Conservation (phyloP, 2,797 vertebrate species). For the Buceros bicornis region DNA sequence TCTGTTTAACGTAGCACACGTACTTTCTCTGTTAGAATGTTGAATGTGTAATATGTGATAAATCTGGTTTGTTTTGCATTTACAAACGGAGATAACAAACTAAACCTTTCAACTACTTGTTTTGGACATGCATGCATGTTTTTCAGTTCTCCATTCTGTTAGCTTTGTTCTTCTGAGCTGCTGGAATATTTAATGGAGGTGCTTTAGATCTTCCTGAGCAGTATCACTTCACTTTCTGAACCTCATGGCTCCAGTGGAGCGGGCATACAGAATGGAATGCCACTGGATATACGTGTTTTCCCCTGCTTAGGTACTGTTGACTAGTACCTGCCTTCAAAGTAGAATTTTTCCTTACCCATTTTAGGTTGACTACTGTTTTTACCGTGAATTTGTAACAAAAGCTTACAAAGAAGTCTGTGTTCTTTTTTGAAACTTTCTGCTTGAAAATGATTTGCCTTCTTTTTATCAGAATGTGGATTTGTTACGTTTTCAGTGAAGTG, state of each 20-base stretch:
- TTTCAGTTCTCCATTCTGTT: background rate
- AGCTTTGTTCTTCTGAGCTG: background rate
- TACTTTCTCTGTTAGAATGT: background rate
- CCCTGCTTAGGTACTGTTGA: background rate
- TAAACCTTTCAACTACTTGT: background rate
- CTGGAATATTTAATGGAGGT: background rate
- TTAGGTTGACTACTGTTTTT: background rate
- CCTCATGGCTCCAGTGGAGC: background rate
- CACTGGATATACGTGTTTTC: background rate
- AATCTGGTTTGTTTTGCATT: background rate
- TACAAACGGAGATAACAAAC: background rate
- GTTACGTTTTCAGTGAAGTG: background rate
- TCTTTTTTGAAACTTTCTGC: background rate
- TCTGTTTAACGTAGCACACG: background rate
- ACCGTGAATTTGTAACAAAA: background rate
- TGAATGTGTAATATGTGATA: background rate
- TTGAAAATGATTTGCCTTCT: background rate
- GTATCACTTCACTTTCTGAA: background rate
- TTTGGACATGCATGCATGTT: background rate
- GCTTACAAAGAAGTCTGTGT: background rate
- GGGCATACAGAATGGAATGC: background rate
- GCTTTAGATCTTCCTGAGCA: background rate
- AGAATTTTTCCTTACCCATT: background rate
- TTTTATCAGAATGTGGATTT: background rate
- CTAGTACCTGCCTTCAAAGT: background rate